Evolutionary conservation across 2,113 vertebrate genomes (phyloP).

Genomic region (Falco punctatus): DNA sequence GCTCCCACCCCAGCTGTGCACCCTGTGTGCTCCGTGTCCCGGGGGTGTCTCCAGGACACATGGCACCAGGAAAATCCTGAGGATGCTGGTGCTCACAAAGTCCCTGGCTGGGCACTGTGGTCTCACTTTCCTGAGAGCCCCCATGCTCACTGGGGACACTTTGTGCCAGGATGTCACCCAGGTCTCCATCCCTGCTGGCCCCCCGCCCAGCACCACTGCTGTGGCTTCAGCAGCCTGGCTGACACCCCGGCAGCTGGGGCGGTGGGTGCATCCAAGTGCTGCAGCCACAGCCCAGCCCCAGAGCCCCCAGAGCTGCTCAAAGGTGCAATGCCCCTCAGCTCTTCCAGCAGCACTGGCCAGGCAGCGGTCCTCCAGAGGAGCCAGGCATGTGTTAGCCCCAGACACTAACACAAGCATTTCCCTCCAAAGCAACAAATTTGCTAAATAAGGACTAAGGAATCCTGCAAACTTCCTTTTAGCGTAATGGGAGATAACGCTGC

Average conservation of each 20-base stretch:
- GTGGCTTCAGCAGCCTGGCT: accelerated
- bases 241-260: neutral
- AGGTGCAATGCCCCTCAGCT: accelerated
- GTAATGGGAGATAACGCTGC: neutral
- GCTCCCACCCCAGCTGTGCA: no score
- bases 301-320: neutral
- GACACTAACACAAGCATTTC: neutral
- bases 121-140: neutral
- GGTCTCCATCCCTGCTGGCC: neutral
- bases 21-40: accelerated
- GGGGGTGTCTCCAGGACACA: neutral
- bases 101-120: neutral
- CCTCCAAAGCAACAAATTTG: neutral
- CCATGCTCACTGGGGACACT: accelerated
- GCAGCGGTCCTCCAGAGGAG: neutral
- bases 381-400: neutral
- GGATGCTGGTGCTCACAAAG: neutral
- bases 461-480: neutral
- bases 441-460: constrained; percentile 1
- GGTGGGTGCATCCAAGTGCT: neutral
- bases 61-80: neutral
- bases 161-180: neutral
- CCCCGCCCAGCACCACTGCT: neutral
- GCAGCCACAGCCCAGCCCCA: neutral
- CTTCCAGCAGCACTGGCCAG: neutral